A percentile compares a stretch with the other conserved stretches of the same genome.
Evolutionary conservation across 2,113 vertebrate genomes (phyloP).

Genomic region (Callithrix jacchus): DNA sequence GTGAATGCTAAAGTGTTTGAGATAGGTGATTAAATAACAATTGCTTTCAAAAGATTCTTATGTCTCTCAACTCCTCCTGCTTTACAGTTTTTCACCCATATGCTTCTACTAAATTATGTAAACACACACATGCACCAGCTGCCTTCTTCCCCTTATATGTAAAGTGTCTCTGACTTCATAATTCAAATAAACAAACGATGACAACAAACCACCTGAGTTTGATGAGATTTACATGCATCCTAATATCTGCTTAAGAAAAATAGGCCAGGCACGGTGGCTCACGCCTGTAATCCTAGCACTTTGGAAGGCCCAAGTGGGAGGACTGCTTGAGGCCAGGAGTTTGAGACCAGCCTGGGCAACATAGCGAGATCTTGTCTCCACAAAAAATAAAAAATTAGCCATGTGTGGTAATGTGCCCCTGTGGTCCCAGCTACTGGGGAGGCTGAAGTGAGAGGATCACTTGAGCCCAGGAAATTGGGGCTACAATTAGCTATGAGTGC

Average conservation of each 20-base stretch:
- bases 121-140: not conserved
- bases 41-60: not conserved
- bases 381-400: no score
- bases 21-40: not conserved
- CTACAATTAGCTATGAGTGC: no score
- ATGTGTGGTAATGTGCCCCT: no score
- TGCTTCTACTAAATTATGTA: not conserved
- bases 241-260: not conserved
- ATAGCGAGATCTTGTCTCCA: no score
- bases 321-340: no score
- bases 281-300: no score
- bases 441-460: no score
- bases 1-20: not conserved
- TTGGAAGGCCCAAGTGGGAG: no score
- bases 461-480: no score
- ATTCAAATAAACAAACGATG: not conserved
- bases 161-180: not conserved
- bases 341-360: no score
- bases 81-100: not conserved
- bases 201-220: not conserved
- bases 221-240: not conserved
- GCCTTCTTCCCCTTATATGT: not conserved
- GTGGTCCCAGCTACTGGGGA: no score
- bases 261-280: no score
- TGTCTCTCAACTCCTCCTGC: not conserved